Base-by-base conservation (phyloP, 2,888 invertebrate species). In the Drosophila mayaguana region DNA sequence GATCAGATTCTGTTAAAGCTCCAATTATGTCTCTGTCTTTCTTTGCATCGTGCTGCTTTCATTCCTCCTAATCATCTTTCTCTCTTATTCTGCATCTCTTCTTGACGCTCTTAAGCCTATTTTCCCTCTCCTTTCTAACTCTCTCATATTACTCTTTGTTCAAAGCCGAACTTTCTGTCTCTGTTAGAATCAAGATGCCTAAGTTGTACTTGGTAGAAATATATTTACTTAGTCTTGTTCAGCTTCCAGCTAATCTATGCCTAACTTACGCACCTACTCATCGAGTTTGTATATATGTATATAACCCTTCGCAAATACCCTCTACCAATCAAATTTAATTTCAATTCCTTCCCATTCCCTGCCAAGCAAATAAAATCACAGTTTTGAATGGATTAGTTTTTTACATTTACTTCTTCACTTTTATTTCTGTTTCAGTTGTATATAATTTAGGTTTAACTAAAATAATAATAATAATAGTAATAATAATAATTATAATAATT, bases 391-490 rank as follows among this genome's bases (percentile, higher is more conserved):
- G 8, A 48, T 48, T 63, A 62, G 69, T 81, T 78, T 77, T 83
- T 70, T 70, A 86, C 70, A 81, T 84, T 87, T 89, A 83, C 71
- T 73, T 89, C 77, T 81, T 80, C 76, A 79, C 63, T 87, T 80
- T 81, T 74, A 70, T 84, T 88, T 76, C 65, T 66, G 65, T 83
- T 84, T 76, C 59, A 59, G 51, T 55, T 66, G 67, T 66, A 40
- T 71, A 88, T 85, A 84, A 89, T 88, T 84, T 89, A 87, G 51
- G 72, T 74, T 77, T 81, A 81, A 79, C 82, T 81, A 81, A 81
- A 79, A 73, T 79, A 75, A 71, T 72, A 65, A 73, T 75, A 71
- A 73, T 73, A 53, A 66, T 65, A 53, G 55, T 65, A 45, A 38
- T 65, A n/a, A 42, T 55, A 16, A 38, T 53, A n/a, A 38, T 38